phyloP scores from a whole-genome alignment of 2,888 invertebrate genomes.

The Lamproptera curius region DNA sequence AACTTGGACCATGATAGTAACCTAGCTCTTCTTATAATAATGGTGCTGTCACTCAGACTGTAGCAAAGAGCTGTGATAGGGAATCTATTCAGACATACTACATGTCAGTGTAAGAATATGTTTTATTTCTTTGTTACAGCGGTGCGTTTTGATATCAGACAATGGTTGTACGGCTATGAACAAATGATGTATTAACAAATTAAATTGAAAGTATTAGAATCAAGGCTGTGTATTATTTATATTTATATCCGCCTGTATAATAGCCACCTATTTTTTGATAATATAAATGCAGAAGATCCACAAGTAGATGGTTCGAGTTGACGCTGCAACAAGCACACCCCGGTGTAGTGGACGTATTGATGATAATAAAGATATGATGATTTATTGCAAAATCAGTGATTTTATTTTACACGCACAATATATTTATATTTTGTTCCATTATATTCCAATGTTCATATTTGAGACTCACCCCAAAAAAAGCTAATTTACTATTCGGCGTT shows the following conservation, averaged over 20 bases:
- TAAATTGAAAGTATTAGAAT: constrained; percentile 14
- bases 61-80: too few species aligned
- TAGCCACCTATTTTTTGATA: not conserved
- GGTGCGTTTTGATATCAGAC: constrained; percentile 18
- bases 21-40: too few species aligned
- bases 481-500: too few species aligned
- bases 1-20: too few species aligned
- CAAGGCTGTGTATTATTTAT: constrained; percentile 19
- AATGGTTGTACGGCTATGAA: constrained; percentile 14
- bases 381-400: not conserved
- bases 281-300: not conserved
- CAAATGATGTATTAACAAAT: not conserved
- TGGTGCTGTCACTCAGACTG: too few species aligned
- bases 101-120: too few species aligned
- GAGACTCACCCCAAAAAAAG: too few species aligned
- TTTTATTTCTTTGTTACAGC: constrained; percentile 11
- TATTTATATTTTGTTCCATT: too few species aligned
- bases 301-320: not conserved
- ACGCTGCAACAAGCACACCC: not conserved
- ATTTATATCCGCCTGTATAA: constrained; percentile 13
- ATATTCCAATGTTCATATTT: too few species aligned
- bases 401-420: too few species aligned
- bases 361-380: constrained; percentile 6
- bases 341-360: not conserved
- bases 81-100: too few species aligned